Conservation (phyloP, 1,140 invertebrate genomes). For the Trachelipus rathkii region DNA sequence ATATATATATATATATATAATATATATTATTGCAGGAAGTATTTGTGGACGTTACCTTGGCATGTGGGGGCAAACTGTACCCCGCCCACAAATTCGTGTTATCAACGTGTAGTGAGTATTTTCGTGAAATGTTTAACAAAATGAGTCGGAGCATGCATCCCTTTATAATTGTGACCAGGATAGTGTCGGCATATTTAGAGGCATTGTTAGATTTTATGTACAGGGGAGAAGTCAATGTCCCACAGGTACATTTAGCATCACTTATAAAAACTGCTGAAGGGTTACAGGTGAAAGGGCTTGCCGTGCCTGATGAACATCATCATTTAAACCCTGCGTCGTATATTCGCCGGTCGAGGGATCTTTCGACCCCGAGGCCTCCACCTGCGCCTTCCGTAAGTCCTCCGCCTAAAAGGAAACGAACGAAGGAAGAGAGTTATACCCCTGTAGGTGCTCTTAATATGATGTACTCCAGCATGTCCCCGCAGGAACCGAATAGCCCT, state of each 20-base stretch:
- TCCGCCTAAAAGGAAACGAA: constrained; percentile 37
- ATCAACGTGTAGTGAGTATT: constrained; percentile 45
- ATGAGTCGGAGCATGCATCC: constrained; percentile 50
- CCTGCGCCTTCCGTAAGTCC: constrained; percentile 40
- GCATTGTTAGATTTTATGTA: constrained; percentile 51
- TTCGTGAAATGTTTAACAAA: constrained; percentile 45
- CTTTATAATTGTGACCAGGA: constrained; percentile 48
- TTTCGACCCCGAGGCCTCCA: constrained; percentile 37
- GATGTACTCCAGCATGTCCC: constrained; percentile 39
- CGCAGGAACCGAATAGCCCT: constrained; percentile 41
- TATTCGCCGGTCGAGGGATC: constrained; percentile 29
- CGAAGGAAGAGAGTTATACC: constrained; percentile 34
- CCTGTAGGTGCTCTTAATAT: constrained; percentile 31
- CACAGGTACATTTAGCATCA: constrained; percentile 47
- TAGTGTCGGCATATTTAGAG: constrained; percentile 48
- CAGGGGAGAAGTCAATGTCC: constrained; percentile 49
- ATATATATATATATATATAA: neutral
- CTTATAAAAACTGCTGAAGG: constrained; percentile 49
- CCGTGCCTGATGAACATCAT: constrained; percentile 42
- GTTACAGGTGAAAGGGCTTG: constrained; percentile 49
- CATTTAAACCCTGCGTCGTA: constrained; percentile 22
- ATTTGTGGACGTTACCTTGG: constrained; percentile 44
- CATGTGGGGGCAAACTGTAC: constrained; percentile 43
- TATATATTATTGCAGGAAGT: constrained; percentile 32
- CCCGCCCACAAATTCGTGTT: constrained; percentile 45